Evolutionary conservation across 2,797 vertebrate species (phyloP).

Genomic region (Sebastes aleutianus): DNA sequence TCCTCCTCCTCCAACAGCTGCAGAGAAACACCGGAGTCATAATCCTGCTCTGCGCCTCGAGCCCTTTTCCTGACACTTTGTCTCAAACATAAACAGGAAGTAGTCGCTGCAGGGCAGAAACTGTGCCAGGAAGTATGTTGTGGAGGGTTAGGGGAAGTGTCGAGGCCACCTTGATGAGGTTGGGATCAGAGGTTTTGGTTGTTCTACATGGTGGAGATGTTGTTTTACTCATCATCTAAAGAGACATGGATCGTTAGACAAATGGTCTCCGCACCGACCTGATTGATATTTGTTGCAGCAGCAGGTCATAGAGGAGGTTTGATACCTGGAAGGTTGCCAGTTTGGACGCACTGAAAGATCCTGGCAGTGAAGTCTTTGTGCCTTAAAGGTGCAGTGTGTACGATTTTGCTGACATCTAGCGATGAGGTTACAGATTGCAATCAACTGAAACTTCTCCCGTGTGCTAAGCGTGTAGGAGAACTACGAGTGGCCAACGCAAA

Average conservation of each 20-base stretch:
- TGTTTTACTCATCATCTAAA: slow-evolving; percentile 1
- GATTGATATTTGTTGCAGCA: not conserved
- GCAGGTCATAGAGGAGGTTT: not conserved
- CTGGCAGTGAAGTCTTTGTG: not conserved
- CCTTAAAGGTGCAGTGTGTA: too few species aligned
- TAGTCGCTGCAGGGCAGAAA: slow-evolving; percentile 28
- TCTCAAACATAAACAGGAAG: slow-evolving; percentile 65
- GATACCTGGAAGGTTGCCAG: not conserved
- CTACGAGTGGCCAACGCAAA: too few species aligned
- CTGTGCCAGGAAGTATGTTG: slow-evolving; percentile 31
- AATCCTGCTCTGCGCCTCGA: not conserved
- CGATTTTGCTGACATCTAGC: rapidly evolving
- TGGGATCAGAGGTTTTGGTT: slow-evolving; percentile 10
- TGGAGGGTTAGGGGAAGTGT: slow-evolving; percentile 13
- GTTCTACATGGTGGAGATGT: not conserved
- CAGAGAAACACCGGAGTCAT: slow-evolving; percentile 14
- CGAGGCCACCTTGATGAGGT: not conserved
- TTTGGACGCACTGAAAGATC: not conserved
- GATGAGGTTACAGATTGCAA: too few species aligned
- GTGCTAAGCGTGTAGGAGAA: too few species aligned
- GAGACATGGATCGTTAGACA: not conserved
- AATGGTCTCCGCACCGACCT: not conserved
- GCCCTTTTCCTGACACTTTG: slow-evolving; percentile 44
- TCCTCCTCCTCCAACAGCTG: slow-evolving; percentile 19
- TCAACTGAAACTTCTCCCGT: too few species aligned